Evolutionary conservation across 2,888 invertebrate species (phyloP), one percentile per base, ranked within the genome.

Genomic region (Scotopteryx bipunctaria): DNA sequence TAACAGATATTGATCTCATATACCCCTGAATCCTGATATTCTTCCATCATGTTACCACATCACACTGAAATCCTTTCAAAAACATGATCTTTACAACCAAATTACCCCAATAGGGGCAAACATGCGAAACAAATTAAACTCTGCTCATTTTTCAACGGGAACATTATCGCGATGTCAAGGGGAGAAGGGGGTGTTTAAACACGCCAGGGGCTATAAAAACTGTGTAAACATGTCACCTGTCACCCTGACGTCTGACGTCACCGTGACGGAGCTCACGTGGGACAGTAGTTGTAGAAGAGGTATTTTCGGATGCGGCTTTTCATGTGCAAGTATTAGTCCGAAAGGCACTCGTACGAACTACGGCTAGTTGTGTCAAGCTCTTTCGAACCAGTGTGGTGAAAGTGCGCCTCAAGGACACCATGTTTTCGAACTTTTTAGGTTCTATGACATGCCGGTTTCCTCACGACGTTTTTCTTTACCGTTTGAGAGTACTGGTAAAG

Each of bases 141-240:
- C 42, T 19, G 57, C 19, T 62, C 65, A 67, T 70, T 70, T 70
- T 67, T 70, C 69, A 70, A 56, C 45, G 41, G 57, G 38, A 50
- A 57, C 64, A 55, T 58, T 59, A 63, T 61, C 62, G 61, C 61
- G 57, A 54, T 59, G 63, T 48, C 44, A 32, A 19, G 56, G 49
- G 38, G 36, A 36, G 41, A 48, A 41, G 47, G 48, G 56, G 55
- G 51, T 55, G 58, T 57, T 59, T 64, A 64, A 66, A 56, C 64
- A 46, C 43, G 61, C 57, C 41, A 33, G 46, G 51, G 52, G 56
- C 59, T 55, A 57, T 62, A 62, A 62, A 62, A 59, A 62, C 57
- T 52, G 61, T 65, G 68, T 64, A 68, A 64, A 66, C 66, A 66
- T 61, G 66, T 68, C 68, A 66, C 64, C 61, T 63, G 64, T 65